These are phyloP conservation scores for Nibea albiflora DNA, from an alignment of 2,113 vertebrate species.

Conservation along the genomic window DNA sequence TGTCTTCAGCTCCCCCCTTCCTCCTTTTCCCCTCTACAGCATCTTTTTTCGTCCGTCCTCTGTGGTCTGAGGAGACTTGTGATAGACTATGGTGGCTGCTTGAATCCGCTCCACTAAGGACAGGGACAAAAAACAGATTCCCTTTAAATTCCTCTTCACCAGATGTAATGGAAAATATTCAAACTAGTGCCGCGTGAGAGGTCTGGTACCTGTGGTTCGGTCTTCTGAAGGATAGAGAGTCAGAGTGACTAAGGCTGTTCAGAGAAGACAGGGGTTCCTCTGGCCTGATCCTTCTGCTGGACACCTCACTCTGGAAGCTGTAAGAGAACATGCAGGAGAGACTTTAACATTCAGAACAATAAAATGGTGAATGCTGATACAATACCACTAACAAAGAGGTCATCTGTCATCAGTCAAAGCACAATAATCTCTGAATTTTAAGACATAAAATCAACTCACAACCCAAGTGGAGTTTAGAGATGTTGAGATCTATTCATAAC, in stretches of 20 bases:
- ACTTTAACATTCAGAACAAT: not conserved
- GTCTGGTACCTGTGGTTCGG: constrained; percentile 85
- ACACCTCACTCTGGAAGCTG: constrained; percentile 83
- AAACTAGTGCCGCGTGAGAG: not conserved
- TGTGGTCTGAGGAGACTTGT: constrained; percentile 78
- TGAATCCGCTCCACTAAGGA: constrained; percentile 74
- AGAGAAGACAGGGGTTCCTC: constrained; percentile 79
- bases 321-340: constrained; percentile 14
- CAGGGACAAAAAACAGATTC: not conserved
- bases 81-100: constrained; percentile 85
- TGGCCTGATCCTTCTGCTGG: constrained; percentile 73
- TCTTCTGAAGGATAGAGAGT: constrained; percentile 86
- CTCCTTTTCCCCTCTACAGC: constrained; percentile 82
- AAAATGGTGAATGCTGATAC: not conserved
- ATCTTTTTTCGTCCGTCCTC: constrained; percentile 77
- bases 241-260: constrained; percentile 86
- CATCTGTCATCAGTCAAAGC: not conserved
- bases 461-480: not conserved
- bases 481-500: not conserved
- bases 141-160: not conserved
- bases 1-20: constrained; percentile 76
- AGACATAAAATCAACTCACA: not conserved
- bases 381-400: not conserved
- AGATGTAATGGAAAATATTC: not conserved
- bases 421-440: not conserved